Evolutionary conservation across 2,113 vertebrate species (phyloP), one percentile per base, ranked within the genome.

Genomic region (Lethenteron camtschaticum): DNA sequence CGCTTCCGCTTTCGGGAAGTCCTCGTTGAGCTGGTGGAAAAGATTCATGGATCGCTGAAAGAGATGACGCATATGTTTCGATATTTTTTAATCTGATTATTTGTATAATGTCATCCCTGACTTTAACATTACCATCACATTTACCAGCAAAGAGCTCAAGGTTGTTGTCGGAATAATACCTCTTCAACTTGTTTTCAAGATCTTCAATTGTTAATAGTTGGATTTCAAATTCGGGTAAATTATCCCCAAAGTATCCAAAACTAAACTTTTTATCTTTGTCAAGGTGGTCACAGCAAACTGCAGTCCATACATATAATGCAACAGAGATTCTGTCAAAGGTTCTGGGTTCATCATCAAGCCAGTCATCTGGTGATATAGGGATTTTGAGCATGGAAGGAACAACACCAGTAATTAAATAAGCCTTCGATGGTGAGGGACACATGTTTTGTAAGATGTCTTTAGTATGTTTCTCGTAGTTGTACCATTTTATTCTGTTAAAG

Each of bases 281-380:
- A 14, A 10, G 1, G 20, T 71, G 57, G 6, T 73, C 3, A 72
- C 69, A 77, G 57, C 74, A 76, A 57, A 76, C 59, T 56, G 76
- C 76, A 14, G 73, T 75, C 74, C 76, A 76, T 16, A 76, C 3
- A 55, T 74, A 60, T 11, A 16, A 63, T 10, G 73, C 74, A 9
- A 76, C 58, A 3, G 72, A 66, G 12, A 76, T 70, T 41, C 71
- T 75, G 2, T 68, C 3, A 10, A 63, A 69, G 2, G 71, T 69
- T 12, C 68, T 59, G 7, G 5, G 6, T 10, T 69, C 71, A 12
- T 59, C 6, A 7, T 13, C 5, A 3, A 55, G 72, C 24, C 4
- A 4, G 24, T 24, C 24, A 24, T 24, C 24, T 24, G 24, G 24
- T 24, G 24, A 24, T 24, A 24, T 24, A 24, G 24, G 24, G 24